Evolutionary conservation across 2,797 vertebrate species (phyloP), one percentile per base, ranked within the genome.

Genomic region (Iguana delicatissima): DNA sequence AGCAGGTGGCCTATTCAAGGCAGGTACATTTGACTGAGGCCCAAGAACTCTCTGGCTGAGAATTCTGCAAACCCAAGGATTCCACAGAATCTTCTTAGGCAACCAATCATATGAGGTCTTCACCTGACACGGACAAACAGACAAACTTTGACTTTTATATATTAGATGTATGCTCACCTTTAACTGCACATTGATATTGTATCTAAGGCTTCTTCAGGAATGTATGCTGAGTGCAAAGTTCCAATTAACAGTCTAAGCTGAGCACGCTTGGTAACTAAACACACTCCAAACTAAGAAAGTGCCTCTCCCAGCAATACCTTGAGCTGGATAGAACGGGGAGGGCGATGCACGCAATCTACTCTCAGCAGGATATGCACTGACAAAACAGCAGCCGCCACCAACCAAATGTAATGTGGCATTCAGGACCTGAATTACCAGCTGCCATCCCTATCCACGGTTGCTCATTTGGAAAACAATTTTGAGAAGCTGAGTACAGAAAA

Each of bases 161-260:
- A 46, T 46, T 46, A 46, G 94, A 93, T 4, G 4, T 85, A 91
- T 38, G 72, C 84, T 89, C 92, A 92, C 52, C 89, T 93, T 93
- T 94, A 94, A 92, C 89, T 92, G 93, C 89, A 72, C 73, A 72
- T 26, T 50, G 84, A 85, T 92, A 92, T 84, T 84, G 91, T 91
- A 80, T 91, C 93, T 89, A 80, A 92, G 93, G 0, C 91, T 91
- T 92, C 91, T 86, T 0, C n/a, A 80, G 42, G 91, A 88, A 91
- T 3, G 0, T 79, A 80, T 42, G 76, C 90, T 86, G 87, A 77
- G 64, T 0, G 0, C 22, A 89, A 35, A 0, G 50, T 86, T 82
- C 42, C 18, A 18, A 32, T 32, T 50, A 67, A 24, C 46, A 2
- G 26, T 42, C 55, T 18, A 29, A 80, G 73, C 0, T 1, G 83